Evolutionary conservation across 53 echinoderm and acorn worm genomes (phyloP), one percentile per base, ranked within the genome.

Genomic region (Luidia sarsii): DNA sequence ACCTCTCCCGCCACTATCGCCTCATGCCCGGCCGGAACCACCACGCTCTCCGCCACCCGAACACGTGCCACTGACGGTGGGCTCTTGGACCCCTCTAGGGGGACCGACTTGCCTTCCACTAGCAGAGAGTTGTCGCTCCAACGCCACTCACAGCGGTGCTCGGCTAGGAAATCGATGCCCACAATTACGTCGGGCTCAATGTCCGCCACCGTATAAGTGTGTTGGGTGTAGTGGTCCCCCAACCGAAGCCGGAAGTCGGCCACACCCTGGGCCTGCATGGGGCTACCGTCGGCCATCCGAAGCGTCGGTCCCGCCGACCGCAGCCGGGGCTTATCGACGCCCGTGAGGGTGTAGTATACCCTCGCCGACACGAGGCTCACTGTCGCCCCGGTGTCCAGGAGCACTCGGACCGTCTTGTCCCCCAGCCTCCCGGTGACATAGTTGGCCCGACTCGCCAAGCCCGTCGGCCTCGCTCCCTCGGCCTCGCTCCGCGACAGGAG

Each of bases 11-110:
- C 0, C 9, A 51, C 18, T 9, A 34, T 50, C n/a, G 52, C 70
- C 53, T 70, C 33, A 50, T 68, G 69, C 18, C 50, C 50, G 5
- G 69, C 69, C 16, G 48, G 69, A 7, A 68, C 49, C 14, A 68
- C 31, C 18, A 32, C 28, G 33, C 35, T 63, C 34, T 63, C 65
- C 21, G 20, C 39, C 60, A 60, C 60, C 32, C 33, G 61, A 14
- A 61, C 61, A 4, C 33, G 13, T 14, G 33, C 61, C 9, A 61
- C 61, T 33, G 33, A 33, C 2, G 32, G 60, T 15, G 30, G 32
- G 2, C 18, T 32, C 16, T 30, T 31, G 33, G 15, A 0, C 2
- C 61, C 33, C 18, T 33, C 61, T 1, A 61, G 16, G 61, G 61
- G 61, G 25, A 33, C 61, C 18, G 61, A 14, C 33, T 61, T 61